A percentile compares a stretch with the other conserved stretches of the same genome.
These are phyloP conservation scores for Alces alces DNA, from an alignment of 2,113 vertebrate genomes.

Conservation along the genomic window DNA sequence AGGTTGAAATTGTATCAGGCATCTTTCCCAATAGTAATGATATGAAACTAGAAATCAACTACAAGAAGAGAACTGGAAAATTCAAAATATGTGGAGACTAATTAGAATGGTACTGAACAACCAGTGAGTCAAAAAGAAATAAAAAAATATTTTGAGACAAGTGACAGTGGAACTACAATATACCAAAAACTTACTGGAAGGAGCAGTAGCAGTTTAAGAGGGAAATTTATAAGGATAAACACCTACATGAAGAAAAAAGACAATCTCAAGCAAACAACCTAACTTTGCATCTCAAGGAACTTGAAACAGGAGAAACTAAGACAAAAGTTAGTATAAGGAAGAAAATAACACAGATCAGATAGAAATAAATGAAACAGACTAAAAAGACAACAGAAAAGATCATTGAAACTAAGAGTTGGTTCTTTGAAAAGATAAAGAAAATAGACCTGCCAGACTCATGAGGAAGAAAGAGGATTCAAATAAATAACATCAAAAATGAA, in stretches of 20 bases:
- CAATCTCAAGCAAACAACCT: background rate
- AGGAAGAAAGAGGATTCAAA: background rate
- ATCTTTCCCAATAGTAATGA: background rate
- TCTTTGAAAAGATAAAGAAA: background rate
- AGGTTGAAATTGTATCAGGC: background rate
- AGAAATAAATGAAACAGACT: background rate
- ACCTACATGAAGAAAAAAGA: background rate
- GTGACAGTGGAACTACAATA: background rate
- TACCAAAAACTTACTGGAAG: background rate
- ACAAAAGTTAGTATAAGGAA: background rate
- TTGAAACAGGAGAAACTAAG: background rate
- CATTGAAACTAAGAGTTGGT: background rate
- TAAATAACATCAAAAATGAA: background rate
- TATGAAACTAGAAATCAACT: background rate
- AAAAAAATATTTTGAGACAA: background rate
- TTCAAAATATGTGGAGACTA: background rate
- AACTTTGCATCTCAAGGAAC: background rate
- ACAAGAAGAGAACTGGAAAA: background rate
- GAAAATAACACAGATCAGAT: background rate
- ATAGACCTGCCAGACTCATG: background rate
- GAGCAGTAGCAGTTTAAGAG: background rate
- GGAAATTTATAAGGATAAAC: background rate
- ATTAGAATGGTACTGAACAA: background rate
- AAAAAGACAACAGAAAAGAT: background rate
- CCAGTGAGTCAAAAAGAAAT: background rate